Percentiles rank a stretch among this genome's conserved stretches.
Evolutionary conservation across 2,888 invertebrate species (phyloP).

Genomic region (Mythimna impura): DNA sequence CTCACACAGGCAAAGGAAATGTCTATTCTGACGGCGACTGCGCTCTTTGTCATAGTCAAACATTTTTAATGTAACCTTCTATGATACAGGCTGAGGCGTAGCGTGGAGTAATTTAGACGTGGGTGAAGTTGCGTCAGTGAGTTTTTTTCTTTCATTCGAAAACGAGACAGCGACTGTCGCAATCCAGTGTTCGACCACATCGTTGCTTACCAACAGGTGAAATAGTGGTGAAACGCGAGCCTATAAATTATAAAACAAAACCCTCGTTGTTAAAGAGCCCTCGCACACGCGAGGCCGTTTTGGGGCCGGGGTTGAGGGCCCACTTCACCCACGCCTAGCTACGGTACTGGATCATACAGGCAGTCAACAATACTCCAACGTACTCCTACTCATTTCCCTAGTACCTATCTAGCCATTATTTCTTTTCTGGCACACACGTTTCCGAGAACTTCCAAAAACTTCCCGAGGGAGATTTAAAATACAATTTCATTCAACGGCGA

Average conservation of each 20-base stretch:
- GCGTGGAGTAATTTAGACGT: too few species aligned
- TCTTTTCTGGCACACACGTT: slow-evolving; percentile 21
- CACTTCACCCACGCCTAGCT: too few species aligned
- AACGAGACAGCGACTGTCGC: too few species aligned
- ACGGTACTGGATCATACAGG: background rate
- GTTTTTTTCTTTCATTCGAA: too few species aligned
- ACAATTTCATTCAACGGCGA: slow-evolving; percentile 44
- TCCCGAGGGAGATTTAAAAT: slow-evolving; percentile 47
- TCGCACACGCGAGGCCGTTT: too few species aligned
- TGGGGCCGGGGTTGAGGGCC: too few species aligned
- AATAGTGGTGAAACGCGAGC: too few species aligned
- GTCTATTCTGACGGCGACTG: slow-evolving; percentile 15
- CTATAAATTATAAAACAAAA: too few species aligned
- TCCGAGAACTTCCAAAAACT: slow-evolving; percentile 16
- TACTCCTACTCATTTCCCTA: slow-evolving; percentile 29
- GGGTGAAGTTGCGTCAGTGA: too few species aligned
- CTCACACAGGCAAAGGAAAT: slow-evolving; percentile 31
- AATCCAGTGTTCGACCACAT: too few species aligned
- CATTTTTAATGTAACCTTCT: slow-evolving; percentile 27
- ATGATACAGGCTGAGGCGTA: slow-evolving; percentile 6
- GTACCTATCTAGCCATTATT: slow-evolving; percentile 34
- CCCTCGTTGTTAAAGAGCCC: too few species aligned
- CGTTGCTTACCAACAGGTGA: too few species aligned
- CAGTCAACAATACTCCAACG: slow-evolving; percentile 11
- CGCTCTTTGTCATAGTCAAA: slow-evolving; percentile 25